Evolutionary conservation across 35 echinoderm and acorn worm genomes (phyloP), one percentile per base, ranked within the genome.

Genomic region (Heliocidaris tuberculata): DNA sequence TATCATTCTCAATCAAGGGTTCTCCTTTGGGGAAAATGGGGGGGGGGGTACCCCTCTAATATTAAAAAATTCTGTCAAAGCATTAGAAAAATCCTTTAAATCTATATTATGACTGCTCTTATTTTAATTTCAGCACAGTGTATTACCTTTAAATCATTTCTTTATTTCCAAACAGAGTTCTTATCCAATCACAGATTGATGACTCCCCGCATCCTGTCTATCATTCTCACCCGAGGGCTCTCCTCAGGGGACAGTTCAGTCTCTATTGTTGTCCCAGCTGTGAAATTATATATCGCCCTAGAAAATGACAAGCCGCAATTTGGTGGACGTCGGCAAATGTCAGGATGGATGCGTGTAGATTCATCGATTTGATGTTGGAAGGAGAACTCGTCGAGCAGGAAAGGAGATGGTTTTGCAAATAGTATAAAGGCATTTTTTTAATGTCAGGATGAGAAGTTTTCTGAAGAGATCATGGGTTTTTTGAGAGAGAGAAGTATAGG

Each of bases 241-340:
- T 24, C 65, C 65, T 78, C 27, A 1, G 27, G 65, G 65, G 65
- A 78, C 65, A 78, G 65, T 78, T 78, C 65, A 27, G 65, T 78
- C 65, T 78, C 65, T n/a, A 78, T 78, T 78, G 65, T 78, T 78
- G 4, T 78, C 15, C 65, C 65, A 78, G 65, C 65, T 78, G 65
- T 78, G 65, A 78, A 78, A 78, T 78, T 78, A 78, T 78, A 78
- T 78, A 78, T 78, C 65, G 65, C 65, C 65, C 65, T 78, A 78
- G 21, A 78, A 78, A 78, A 78, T 78, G 2, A 78, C 19, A 78
- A 78, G 65, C 65, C 65, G 4, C 65, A 78, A 19, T 78, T 78
- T 24, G 27, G 65, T 27, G 65, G 65, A 78, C 65, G 21, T 19
- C 65, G 27, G 65, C 65, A 78, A 78, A 78, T 78, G 65, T 78